Conservation (phyloP, 2,888 invertebrate species). For the Catocala nupta region DNA sequence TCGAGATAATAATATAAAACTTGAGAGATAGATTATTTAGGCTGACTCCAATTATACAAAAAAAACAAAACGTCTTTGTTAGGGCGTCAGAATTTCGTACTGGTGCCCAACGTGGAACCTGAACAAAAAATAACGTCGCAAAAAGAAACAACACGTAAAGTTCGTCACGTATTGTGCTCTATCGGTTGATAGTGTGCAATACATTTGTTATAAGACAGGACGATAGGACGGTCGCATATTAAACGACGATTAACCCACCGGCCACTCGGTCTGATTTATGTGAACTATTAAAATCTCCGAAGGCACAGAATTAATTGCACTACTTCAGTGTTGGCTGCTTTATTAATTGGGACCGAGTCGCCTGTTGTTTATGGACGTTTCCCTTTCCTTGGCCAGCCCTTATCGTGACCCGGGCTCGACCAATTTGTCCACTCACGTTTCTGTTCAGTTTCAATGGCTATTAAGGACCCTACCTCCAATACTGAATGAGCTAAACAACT, state of each 20-base stretch:
- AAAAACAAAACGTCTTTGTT: conserved; percentile 29
- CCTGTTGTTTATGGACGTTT: conserved; percentile 84
- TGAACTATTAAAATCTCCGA: conserved; percentile 87
- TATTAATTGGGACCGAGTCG: conserved; percentile 86
- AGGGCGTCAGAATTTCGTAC: conserved; percentile 34
- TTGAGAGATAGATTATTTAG: no score
- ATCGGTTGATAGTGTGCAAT: conserved; percentile 55
- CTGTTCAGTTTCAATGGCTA: conserved; percentile 82
- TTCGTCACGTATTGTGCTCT: conserved; percentile 52
- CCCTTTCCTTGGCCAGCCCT: conserved; percentile 79
- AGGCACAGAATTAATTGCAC: conserved; percentile 87
- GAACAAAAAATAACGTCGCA: neutral
- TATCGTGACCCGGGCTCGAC: conserved; percentile 81
- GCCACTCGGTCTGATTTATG: conserved; percentile 81
- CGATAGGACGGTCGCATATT: conserved; percentile 81
- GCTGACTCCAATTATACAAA: conserved; percentile 1
- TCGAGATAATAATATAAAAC: no score
- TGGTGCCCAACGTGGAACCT: conserved; percentile 10
- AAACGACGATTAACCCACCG: conserved; percentile 86
- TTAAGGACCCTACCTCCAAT: conserved; percentile 79
- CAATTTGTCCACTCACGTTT: conserved; percentile 85
- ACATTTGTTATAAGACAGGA: conserved; percentile 52
- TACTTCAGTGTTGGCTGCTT: conserved; percentile 84
- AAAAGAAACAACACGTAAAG: conserved; percentile 14
- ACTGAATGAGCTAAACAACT: conserved; percentile 49